Evolutionary conservation across 2,113 vertebrate species (phyloP).

Genomic region (Origma solitaria): DNA sequence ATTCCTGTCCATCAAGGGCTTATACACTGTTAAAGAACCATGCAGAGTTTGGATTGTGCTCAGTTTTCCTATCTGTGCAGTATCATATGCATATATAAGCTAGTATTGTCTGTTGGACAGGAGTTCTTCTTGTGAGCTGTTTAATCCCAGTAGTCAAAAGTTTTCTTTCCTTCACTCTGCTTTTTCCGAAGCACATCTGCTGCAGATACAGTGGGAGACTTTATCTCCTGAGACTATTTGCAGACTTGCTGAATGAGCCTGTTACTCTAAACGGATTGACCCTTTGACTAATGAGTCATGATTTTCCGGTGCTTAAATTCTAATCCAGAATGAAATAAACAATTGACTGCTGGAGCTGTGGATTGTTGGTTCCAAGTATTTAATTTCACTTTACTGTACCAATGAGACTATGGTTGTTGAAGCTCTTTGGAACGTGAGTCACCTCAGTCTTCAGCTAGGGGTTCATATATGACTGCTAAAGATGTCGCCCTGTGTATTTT

Average conservation of each 20-base stretch:
- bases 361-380: not conserved
- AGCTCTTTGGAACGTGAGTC: not conserved
- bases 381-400: constrained; percentile 8
- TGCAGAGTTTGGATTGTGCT: not conserved
- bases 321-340: constrained; percentile 11
- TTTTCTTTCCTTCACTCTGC: not conserved
- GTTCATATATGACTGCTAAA: not conserved
- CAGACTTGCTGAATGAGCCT: constrained; percentile 15
- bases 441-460: not conserved
- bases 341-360: not conserved
- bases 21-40: not conserved
- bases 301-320: not conserved
- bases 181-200: constrained; percentile 3
- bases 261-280: constrained; percentile 44
- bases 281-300: constrained; percentile 25
- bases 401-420: not conserved
- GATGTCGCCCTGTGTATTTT: not conserved
- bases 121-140: not conserved
- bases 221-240: constrained; percentile 1
- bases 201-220: not conserved
- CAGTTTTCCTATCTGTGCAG: not conserved
- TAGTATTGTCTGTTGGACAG: not conserved
- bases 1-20: not conserved
- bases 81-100: not conserved
- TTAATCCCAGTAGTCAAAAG: not conserved